Conservation (phyloP, 2,888 invertebrate genomes). For the Pyrrhosoma nymphula region DNA sequence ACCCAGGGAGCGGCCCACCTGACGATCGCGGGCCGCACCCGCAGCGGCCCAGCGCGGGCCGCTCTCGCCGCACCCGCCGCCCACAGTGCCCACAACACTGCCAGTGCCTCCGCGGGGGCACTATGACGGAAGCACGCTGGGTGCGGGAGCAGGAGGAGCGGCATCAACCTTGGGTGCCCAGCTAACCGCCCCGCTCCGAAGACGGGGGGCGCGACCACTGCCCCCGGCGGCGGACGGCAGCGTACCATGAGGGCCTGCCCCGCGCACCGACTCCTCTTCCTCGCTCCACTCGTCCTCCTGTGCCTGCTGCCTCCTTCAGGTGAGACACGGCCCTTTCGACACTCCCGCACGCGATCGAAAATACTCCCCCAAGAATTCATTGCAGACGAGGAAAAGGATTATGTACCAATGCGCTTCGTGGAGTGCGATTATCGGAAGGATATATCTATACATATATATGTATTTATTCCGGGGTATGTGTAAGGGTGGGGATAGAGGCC, state of each 20-base stretch:
- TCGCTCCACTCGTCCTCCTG: conserved; percentile 70
- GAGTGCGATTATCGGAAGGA: not conserved
- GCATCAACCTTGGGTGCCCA: conserved; percentile 21
- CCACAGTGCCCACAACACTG: conserved; percentile 69
- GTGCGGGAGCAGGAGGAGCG: not conserved
- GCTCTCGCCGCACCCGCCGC: conserved; percentile 64
- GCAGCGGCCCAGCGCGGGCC: conserved; percentile 69
- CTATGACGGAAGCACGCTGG: conserved; percentile 51
- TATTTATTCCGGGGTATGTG: not conserved
- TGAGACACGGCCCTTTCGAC: conserved; percentile 69
- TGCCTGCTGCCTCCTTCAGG: conserved; percentile 71
- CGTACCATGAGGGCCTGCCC: conserved; percentile 62
- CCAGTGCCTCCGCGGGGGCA: conserved; percentile 41
- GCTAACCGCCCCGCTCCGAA: conserved; percentile 24
- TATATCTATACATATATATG: not conserved
- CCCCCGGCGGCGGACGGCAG: conserved; percentile 54
- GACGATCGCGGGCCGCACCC: conserved; percentile 43
- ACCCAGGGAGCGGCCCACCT: conserved; percentile 47
- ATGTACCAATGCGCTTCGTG: not conserved
- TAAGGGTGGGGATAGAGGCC: not conserved
- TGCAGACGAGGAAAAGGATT: too few relatives aligned
- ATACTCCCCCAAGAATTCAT: too few relatives aligned
- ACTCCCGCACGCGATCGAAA: too few relatives aligned
- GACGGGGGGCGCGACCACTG: conserved; percentile 40
- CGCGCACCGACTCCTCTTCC: conserved; percentile 69